Evolutionary conservation across 2,888 invertebrate genomes (phyloP).

Genomic region (Prenolepis imparis): DNA sequence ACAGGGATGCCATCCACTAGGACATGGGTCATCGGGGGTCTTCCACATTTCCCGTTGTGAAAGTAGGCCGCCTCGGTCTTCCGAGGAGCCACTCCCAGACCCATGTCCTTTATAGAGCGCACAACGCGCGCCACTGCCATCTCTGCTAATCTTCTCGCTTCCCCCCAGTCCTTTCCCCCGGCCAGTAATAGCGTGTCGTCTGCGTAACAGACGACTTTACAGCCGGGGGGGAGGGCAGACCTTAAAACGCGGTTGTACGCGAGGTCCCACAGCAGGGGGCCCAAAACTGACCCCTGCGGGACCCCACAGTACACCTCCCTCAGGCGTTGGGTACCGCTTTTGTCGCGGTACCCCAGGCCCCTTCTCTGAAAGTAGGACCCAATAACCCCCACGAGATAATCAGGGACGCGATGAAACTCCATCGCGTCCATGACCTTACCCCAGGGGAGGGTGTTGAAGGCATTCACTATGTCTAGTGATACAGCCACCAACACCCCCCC

Average conservation of each 20-base stretch:
- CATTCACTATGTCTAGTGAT: too few species aligned
- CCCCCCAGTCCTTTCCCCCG: background rate
- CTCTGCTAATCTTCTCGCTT: background rate
- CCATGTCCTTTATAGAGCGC: background rate
- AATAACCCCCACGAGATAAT: too few species aligned
- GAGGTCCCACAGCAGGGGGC: background rate
- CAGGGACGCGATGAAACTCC: too few species aligned
- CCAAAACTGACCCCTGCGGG: background rate
- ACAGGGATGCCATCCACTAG: background rate
- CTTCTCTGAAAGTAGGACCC: too few species aligned
- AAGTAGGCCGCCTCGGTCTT: background rate
- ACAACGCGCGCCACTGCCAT: too few species aligned
- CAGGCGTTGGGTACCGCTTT: background rate
- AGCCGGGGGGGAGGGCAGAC: background rate
- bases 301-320: background rate
- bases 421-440: too few species aligned
- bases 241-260: background rate
- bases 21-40: background rate
- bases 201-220: background rate
- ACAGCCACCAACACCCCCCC: too few species aligned
- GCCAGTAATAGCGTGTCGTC: background rate
- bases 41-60: background rate
- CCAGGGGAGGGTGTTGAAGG: too few species aligned
- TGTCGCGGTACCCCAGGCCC: background rate
- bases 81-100: background rate